These are phyloP conservation scores for Phyllotis vaccarum DNA, from an alignment of 2,797 vertebrate species.

Conservation along the genomic window DNA sequence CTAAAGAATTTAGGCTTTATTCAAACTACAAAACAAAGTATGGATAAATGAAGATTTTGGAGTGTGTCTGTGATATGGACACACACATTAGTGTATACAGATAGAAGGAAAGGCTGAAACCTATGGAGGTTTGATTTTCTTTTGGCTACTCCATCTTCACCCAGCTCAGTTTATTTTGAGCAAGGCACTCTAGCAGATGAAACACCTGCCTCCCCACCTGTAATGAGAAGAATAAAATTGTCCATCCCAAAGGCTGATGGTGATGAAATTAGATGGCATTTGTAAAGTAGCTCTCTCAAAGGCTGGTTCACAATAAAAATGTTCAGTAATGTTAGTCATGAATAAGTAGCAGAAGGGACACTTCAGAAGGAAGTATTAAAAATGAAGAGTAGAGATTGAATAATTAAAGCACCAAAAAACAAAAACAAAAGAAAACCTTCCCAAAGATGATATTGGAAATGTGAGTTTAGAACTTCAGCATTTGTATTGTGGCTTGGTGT, in stretches of 20 bases:
- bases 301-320: conserved; percentile 12
- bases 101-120: neutral
- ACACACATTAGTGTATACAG: neutral
- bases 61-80: neutral
- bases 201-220: conserved; percentile 16
- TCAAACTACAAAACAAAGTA: conserved; percentile 10
- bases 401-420: neutral
- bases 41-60: neutral
- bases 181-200: neutral
- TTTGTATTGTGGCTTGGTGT: too few species aligned
- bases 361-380: neutral
- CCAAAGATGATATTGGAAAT: neutral
- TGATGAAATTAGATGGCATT: conserved; percentile 16
- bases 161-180: conserved; percentile 3
- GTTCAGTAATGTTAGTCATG: neutral
- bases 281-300: neutral
- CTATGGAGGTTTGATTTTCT: neutral
- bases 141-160: neutral
- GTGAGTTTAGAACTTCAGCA: too few species aligned
- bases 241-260: neutral
- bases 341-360: neutral
- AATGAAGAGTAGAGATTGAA: neutral
- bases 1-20: neutral
- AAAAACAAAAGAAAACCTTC: too few species aligned
- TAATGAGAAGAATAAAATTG: conserved; percentile 40